These are phyloP conservation scores for Manis pentadactyla DNA, from an alignment of 2,797 vertebrate genomes.

Conservation along the genomic window DNA sequence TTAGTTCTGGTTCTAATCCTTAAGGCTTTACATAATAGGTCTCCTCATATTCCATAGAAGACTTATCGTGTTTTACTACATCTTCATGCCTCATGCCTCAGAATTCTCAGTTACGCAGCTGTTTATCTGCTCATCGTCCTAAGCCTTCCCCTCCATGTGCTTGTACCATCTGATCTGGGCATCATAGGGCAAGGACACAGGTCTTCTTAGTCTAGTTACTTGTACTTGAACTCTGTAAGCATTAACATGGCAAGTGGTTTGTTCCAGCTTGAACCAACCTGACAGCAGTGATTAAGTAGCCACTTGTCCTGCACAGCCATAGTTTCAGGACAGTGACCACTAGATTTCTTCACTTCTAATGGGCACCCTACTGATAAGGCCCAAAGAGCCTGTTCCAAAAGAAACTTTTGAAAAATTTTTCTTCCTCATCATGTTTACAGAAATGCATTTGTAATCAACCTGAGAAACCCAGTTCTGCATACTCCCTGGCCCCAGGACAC, in stretches of 20 bases:
- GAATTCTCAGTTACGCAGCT: not conserved
- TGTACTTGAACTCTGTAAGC: not conserved
- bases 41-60: not conserved
- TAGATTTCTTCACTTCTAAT: not conserved
- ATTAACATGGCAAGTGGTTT: not conserved
- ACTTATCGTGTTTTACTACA: accelerated
- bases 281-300: not conserved
- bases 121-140: not conserved
- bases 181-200: not conserved
- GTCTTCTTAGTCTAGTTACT: not conserved
- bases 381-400: not conserved
- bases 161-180: not conserved
- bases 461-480: not conserved
- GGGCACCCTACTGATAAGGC: not conserved
- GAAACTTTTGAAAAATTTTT: not conserved
- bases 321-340: not conserved
- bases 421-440: not conserved
- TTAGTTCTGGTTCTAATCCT: not conserved
- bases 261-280: not conserved
- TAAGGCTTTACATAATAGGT: not conserved
- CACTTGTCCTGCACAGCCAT: not conserved
- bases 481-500: not conserved
- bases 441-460: not conserved
- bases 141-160: not conserved
- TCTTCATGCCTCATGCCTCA: not conserved